These are phyloP conservation scores for Pandemis cinnamomeana DNA, from an alignment of 2,888 invertebrate species.

Conservation along the genomic window DNA sequence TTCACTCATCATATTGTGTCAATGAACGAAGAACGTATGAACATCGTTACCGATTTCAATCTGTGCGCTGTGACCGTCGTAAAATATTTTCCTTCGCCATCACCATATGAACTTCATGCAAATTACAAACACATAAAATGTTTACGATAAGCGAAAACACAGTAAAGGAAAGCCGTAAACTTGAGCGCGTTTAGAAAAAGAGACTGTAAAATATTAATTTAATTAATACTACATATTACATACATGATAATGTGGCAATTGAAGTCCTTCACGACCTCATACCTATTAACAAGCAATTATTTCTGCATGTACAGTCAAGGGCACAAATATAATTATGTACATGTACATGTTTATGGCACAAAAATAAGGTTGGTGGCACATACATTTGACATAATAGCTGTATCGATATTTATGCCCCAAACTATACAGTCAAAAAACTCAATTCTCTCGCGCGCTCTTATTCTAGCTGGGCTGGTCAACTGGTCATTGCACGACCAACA, in stretches of 20 bases:
- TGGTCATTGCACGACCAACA: no score
- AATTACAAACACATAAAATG: slow-evolving; percentile 39
- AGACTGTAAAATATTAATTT: slow-evolving; percentile 10
- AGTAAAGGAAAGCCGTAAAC: slow-evolving; percentile 20
- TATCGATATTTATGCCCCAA: no score
- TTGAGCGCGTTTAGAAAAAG: background rate
- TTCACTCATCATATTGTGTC: background rate
- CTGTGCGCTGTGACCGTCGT: slow-evolving; percentile 3
- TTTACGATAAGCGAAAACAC: slow-evolving; percentile 35
- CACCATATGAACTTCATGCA: slow-evolving; percentile 11
- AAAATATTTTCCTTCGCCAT: slow-evolving; percentile 14
- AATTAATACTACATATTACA: slow-evolving; percentile 19
- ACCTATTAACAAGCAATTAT: no score
- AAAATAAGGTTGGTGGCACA: no score
- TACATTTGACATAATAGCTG: no score
- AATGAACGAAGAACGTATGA: background rate
- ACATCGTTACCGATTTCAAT: background rate
- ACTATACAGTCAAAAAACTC: no score
- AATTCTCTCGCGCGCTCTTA: no score
- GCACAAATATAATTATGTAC: no score
- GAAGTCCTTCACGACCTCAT: no score
- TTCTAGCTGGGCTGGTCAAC: no score
- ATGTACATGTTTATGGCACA: no score
- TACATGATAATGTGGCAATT: background rate
- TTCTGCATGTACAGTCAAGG: no score